Percentiles rank a stretch among this genome's conserved stretches.
Conservation (phyloP, 2,888 invertebrate species). For the Crossocerus cetratus region DNA sequence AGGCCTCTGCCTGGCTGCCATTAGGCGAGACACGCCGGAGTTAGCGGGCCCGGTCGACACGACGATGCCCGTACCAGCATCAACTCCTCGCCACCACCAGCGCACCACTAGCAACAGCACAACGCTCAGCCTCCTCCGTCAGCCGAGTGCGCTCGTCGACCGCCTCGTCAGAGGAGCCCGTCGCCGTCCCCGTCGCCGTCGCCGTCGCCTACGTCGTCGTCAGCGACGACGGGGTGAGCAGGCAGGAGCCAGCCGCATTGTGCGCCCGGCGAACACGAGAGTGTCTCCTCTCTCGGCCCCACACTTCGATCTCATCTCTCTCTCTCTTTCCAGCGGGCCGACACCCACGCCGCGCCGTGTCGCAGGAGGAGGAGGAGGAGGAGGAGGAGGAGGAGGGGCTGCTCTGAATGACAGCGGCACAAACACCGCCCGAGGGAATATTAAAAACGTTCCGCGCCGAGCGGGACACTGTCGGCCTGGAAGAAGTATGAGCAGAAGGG, state of each 20-base stretch:
- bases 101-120: constrained; percentile 22
- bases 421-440: constrained; percentile 71
- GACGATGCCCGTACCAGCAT: constrained; percentile 33
- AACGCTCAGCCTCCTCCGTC: too few relatives aligned
- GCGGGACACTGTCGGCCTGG: constrained; percentile 44
- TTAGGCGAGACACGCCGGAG: constrained; percentile 29
- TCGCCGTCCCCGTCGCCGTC: constrained; percentile 7
- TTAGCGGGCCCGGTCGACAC: constrained; percentile 1
- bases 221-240: constrained; percentile 1
- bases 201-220: constrained; percentile 5
- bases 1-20: constrained; percentile 19
- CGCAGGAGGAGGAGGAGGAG: constrained; percentile 23
- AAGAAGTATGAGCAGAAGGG: constrained; percentile 44
- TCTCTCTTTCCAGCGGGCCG: constrained; percentile 16
- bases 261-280: too few relatives aligned
- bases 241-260: constrained; percentile 14
- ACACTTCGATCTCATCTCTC: constrained; percentile 5
- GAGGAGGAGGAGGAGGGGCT: too few relatives aligned
- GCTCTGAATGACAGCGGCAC: constrained; percentile 67
- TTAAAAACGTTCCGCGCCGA: constrained; percentile 69
- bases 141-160: too few relatives aligned
- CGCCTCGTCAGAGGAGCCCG: neutral
- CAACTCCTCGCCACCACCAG: constrained; percentile 46
- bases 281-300: neutral
- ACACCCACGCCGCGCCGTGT: constrained; percentile 4